Evolutionary conservation across 1,140 invertebrate genomes (phyloP), one percentile per base, ranked within the genome.

Genomic region (Gonioctena quinquepunctata): DNA sequence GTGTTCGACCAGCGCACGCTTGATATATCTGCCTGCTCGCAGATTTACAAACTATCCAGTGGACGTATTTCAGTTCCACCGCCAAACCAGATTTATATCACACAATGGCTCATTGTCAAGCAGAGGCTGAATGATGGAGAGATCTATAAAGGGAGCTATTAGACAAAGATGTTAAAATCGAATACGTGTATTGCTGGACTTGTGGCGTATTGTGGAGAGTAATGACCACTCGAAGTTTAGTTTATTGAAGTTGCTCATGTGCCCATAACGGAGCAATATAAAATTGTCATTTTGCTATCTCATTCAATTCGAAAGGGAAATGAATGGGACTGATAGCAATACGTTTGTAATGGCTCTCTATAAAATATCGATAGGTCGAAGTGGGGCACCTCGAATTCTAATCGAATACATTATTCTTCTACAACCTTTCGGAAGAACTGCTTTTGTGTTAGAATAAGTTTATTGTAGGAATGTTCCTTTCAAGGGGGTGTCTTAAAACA

Each of bases 141-240:
- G 11, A n/a, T 22, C 42, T 63, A 48, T 63, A 63, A 48, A 49
- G 61, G 25, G 22, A 49, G 25, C 27, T 63, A 49, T 63, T 63
- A 63, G 61, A 63, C 42, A 48, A 63, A 63, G 61, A 48, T 63
- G 61, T 63, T 63, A 48, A 63, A 63, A 63, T 63, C 18, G 33
- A 48, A 49, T 28, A 23, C 28, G 2, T 13, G 33, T 63, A 59
- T 59, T 25, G 56, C 56, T 59, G 23, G 21, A 59, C 23, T 23
- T 59, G 21, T 59, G 23, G 56, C 56, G 21, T 59, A 59, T 59
- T 59, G 56, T 26, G 25, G 23, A 25, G 25, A 59, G n/a, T 54
- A 54, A 21, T 54, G 50, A 54, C 18, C 21, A 22, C 8, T 54
- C 50, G 50, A 54, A 54, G 50, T 18, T 54, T 54, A 54, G 50